These are phyloP conservation scores for Desoria tigrina DNA, from an alignment of 2,888 invertebrate genomes.

Conservation along the genomic window DNA sequence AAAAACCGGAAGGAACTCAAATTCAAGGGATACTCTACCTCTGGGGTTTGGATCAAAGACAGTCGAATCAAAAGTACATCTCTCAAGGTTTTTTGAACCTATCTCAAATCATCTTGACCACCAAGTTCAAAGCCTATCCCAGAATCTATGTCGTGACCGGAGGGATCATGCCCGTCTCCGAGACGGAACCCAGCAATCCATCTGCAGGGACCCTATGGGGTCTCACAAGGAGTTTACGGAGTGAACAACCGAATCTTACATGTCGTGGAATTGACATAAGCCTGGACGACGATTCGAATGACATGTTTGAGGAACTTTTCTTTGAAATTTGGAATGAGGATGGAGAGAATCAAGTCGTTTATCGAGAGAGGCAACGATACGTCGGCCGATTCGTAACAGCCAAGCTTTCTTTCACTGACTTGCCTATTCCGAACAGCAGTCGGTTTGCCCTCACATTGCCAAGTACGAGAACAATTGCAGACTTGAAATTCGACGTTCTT, in stretches of 20 bases:
- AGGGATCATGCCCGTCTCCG: constrained; percentile 33
- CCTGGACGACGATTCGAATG: constrained; percentile 31
- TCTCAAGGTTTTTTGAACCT: constrained; percentile 30
- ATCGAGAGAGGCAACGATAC: constrained; percentile 26
- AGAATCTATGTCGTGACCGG: constrained; percentile 30
- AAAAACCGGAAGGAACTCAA: constrained; percentile 2
- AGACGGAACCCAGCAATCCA: constrained; percentile 25
- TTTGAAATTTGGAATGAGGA: constrained; percentile 39
- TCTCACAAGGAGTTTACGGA: constrained; percentile 33
- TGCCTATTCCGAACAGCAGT: constrained; percentile 33
- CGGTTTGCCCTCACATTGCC: constrained; percentile 33
- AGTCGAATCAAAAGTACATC: constrained; percentile 15
- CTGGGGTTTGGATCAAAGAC: constrained; percentile 30
- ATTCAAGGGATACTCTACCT: constrained; percentile 40
- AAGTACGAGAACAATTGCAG: constrained; percentile 31
- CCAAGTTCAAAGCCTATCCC: constrained; percentile 33
- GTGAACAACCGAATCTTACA: constrained; percentile 32
- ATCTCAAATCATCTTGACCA: constrained; percentile 29
- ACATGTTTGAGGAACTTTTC: constrained; percentile 25
- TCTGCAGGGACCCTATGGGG: constrained; percentile 25
- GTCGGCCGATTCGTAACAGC: constrained; percentile 29
- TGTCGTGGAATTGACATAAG: constrained; percentile 35
- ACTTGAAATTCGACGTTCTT: constrained; percentile 30
- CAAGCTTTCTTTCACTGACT: constrained; percentile 11
- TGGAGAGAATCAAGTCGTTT: constrained; percentile 36